These are phyloP conservation scores for Chlorospingus semifuscus DNA, from an alignment of 2,797 vertebrate species.

Conservation along the genomic window DNA sequence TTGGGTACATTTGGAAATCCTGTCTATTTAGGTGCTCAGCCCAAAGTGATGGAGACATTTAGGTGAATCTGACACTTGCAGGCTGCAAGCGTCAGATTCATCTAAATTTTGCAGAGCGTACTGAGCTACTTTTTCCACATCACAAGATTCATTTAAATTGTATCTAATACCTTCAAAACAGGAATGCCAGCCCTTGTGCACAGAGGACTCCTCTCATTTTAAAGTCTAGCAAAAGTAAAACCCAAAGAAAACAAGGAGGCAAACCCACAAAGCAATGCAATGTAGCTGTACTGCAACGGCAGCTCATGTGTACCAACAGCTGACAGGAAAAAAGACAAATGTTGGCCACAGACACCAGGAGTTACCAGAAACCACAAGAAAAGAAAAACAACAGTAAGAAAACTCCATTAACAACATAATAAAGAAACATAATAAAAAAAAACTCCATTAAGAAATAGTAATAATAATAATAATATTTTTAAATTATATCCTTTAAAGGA, in stretches of 20 bases:
- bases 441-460: neutral
- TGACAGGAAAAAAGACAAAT: neutral
- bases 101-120: neutral
- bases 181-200: neutral
- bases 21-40: neutral
- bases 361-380: neutral
- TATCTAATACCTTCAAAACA: neutral
- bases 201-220: neutral
- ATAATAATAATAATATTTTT: neutral
- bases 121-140: neutral
- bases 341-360: neutral
- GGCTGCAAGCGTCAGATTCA: neutral
- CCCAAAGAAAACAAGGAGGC: neutral
- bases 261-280: neutral
- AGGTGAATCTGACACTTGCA: neutral
- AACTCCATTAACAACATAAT: neutral
- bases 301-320: neutral
- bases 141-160: neutral
- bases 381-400: neutral
- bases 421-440: too few species aligned
- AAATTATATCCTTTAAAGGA: neutral
- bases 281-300: neutral
- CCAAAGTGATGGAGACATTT: neutral
- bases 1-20: neutral
- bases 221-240: neutral